Evolutionary conservation across 2,888 invertebrate species (phyloP).

Genomic region (Acrocera orbiculus): DNA sequence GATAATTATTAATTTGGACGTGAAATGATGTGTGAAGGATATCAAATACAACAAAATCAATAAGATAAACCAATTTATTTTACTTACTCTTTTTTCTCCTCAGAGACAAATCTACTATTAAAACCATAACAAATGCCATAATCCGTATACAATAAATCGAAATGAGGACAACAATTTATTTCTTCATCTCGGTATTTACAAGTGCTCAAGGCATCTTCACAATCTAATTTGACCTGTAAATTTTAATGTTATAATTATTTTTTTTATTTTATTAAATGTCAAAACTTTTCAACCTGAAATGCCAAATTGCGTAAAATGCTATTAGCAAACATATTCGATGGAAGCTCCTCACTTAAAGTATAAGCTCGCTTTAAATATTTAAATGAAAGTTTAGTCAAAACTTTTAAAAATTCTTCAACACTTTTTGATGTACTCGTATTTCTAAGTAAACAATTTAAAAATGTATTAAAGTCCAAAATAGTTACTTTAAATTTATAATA

Average conservation of each 20-base stretch:
- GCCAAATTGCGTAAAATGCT: slow-evolving; percentile 21
- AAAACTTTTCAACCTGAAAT: slow-evolving; percentile 17
- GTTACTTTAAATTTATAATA: too few relatives aligned
- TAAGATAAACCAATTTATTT: slow-evolving; percentile 4
- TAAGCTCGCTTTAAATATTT: slow-evolving; percentile 23
- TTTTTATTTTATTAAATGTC: slow-evolving; percentile 14
- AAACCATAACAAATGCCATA: slow-evolving; percentile 58
- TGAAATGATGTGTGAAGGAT: not conserved
- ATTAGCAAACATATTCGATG: slow-evolving; percentile 5
- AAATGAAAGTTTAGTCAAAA: slow-evolving; percentile 30
- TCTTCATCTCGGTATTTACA: slow-evolving; percentile 52
- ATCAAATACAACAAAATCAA: not conserved
- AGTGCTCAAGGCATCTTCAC: slow-evolving; percentile 40
- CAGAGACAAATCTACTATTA: slow-evolving; percentile 34
- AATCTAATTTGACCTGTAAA: slow-evolving; percentile 28
- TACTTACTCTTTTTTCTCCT: slow-evolving; percentile 22
- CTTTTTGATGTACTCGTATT: too few relatives aligned
- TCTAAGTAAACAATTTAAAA: too few relatives aligned
- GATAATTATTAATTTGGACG: not conserved
- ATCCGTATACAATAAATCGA: slow-evolving; percentile 55
- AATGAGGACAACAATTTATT: slow-evolving; percentile 45
- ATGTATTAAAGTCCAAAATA: too few relatives aligned
- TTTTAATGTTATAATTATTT: slow-evolving; percentile 7
- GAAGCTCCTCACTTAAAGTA: slow-evolving; percentile 16
- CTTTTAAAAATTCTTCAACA: slow-evolving; percentile 24